Base-by-base conservation (phyloP, 2,797 vertebrate species). In the Girardinus metallicus region DNA sequence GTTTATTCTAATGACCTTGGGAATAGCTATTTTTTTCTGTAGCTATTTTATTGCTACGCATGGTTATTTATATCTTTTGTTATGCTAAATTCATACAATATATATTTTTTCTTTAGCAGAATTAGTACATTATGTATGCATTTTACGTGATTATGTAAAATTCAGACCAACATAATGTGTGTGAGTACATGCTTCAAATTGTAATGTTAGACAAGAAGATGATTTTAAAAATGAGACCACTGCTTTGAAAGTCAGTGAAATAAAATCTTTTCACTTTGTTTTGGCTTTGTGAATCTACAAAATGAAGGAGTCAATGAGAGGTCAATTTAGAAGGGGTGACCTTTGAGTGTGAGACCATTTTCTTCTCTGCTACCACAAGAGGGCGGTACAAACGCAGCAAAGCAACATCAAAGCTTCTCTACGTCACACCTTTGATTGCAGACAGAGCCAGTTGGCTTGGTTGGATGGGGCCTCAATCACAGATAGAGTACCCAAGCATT, bases 311-410 rank as follows among this genome's bases (percentile, higher is more conserved):
- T 4, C 21, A 26, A 26, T 9, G n/a, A 62, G 57, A 34, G 57
- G 57, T 60, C 57, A 31, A 1, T 60, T n/a, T 29, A 60, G 57
- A 60, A 60, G 5, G 57, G 10, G n/a, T n/a, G 23, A 26, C 55
- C 55, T 29, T 29, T 29, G 11, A n/a, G 60, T 11, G 34, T 21
- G 62, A 66, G 18, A 66, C 31, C 34, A 21, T 36, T 36, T 60
- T 21, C 16, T 66, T 23, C 34, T 60, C 11, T 72, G 4, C 0
- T 36, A 31, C 86, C 91, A 85, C 87, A 76, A 85, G 90, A 83
- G 88, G 81, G 84, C 76, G 72, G 43, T 86, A 26, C n/a, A 74
- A 77, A 64, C 64, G 16, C 74, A 72, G 34, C 18, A 31, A 76
- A 83, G 74, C 75, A 41, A n/a, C 5, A 12, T 43, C 31, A 2